Base-by-base conservation (phyloP, 2,888 invertebrate species). In the Neoitamus cyanurus region DNA sequence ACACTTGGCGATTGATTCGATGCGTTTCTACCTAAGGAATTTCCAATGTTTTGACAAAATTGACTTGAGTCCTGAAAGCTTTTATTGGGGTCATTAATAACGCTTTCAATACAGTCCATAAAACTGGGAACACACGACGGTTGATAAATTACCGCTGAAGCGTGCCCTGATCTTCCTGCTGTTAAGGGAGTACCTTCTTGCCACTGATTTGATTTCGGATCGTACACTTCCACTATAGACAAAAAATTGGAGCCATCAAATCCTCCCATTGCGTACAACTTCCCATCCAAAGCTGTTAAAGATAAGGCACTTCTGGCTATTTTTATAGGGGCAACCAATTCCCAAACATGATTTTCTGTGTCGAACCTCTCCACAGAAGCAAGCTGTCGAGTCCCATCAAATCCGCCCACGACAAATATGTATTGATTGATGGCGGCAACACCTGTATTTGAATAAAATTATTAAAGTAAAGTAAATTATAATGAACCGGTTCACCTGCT, bases 401-500 rank as follows among this genome's bases (percentile, higher is more conserved):
- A 98, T n/a, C 98, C 98, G 80, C 98, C 98, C 85, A 98, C 95
- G n/a, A 97, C 97, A 91, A 96, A 98, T 87, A 98, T 96, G 90
- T 93, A 95, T 89, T 97, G 96, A 88, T 96, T 96, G 88, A 97
- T 92, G 13, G 95, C 95, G 4, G 95, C 96, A 58, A 97, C 97
- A 85, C 97, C 95, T 95, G 88, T 2, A 88, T 88, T 20, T 58
- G 9, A 58, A 25, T 42, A n/a, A 69, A 82, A 37, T 73, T 46
- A 36, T 68, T 58, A 31, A 70, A 83, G 46, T n/a, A 30, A n/a
- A 70, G 5, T 15, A 6, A 58, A 2, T 25, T 58, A 2, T 25
- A 58, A 20, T 9, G 7, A 58, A 25, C 1, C 7, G 6, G 13
- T n/a, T 31, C 89, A 95, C 96, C 97, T 86, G 97, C 96, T 31